Base-by-base conservation (phyloP, 2,888 invertebrate species). In the Orthonevra nobilis region DNA sequence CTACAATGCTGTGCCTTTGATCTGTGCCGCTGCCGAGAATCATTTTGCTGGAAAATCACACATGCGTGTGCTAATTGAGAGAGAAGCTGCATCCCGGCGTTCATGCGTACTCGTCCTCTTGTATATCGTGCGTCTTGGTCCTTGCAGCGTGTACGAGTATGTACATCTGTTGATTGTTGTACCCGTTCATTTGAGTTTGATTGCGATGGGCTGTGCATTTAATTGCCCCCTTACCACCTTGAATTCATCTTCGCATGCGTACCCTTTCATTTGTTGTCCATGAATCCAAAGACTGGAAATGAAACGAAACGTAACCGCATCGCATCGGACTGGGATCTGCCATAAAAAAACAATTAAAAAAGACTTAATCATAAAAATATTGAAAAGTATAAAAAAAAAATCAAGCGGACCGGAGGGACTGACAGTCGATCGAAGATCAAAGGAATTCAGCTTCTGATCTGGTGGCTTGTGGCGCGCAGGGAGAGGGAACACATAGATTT, bases 1-100 rank as follows among this genome's bases (percentile, higher is more conserved):
- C 26, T 46, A 1, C 36, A 40, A 64, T n/a, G 23, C 26, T 3
- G 23, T 1, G 12, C 5, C 14, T 68, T 79, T 79, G 73, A 79
- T 68, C 34, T 73, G 3, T n/a, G 15, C 6, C 14, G 10, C 79
- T 58, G 66, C 54, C 32, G 26, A 48, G 26, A 60, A 79, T 52
- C 60, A 50, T 50, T 72, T 79, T 60, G 73, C 61, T 73, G 9
- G 61, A 36, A 66, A 73, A 79, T 79, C 66, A 79, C 79, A 79
- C 72, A 79, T 79, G 79, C 79, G 79, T 79, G 79, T 73, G 79
- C 79, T 79, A 79, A 79, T 79, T 79, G 73, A 79, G 79, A 66
- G 60, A 61, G 72, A 79, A 46, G 34, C 60, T 61, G 42, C 42
- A 32, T 61, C 64, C 40, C 15, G n/a, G 32, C 42, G 32, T 42